Evolutionary conservation across 2,797 vertebrate species (phyloP).

Genomic region (Octomys mimax): DNA sequence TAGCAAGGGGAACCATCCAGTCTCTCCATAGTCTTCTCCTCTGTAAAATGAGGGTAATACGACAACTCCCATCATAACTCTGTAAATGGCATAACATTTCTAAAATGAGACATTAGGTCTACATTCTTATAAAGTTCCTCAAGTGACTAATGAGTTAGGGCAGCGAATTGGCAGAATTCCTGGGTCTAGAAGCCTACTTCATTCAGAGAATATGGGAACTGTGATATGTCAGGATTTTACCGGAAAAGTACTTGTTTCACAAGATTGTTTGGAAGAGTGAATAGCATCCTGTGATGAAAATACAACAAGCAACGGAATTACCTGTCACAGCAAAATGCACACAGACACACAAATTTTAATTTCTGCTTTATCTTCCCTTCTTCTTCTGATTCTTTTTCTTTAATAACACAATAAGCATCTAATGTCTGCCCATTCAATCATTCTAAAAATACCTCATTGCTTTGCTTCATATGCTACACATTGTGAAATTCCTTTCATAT

Average conservation of each 20-base stretch:
- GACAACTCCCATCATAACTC: background rate
- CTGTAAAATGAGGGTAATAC: conserved; percentile 1
- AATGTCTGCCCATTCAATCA: background rate
- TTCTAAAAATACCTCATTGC: background rate
- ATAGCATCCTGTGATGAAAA: background rate
- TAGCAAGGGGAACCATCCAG: background rate
- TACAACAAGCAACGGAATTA: background rate
- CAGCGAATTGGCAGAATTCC: background rate
- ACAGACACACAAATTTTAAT: background rate
- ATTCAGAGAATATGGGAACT: background rate
- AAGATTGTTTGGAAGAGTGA: background rate
- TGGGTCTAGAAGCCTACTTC: background rate
- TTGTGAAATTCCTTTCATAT: background rate
- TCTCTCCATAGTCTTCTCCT: background rate
- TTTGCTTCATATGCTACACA: conserved; percentile 27
- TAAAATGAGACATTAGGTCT: background rate
- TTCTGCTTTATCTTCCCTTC: background rate
- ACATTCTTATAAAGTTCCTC: background rate
- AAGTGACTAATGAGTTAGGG: background rate
- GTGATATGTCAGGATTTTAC: background rate
- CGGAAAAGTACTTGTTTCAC: background rate
- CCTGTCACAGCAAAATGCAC: background rate
- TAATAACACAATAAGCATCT: background rate
- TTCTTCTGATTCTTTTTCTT: background rate
- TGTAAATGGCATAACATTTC: background rate